phyloP scores from a whole-genome alignment of 2,888 invertebrate species.

The Entomobrya proxima region DNA sequence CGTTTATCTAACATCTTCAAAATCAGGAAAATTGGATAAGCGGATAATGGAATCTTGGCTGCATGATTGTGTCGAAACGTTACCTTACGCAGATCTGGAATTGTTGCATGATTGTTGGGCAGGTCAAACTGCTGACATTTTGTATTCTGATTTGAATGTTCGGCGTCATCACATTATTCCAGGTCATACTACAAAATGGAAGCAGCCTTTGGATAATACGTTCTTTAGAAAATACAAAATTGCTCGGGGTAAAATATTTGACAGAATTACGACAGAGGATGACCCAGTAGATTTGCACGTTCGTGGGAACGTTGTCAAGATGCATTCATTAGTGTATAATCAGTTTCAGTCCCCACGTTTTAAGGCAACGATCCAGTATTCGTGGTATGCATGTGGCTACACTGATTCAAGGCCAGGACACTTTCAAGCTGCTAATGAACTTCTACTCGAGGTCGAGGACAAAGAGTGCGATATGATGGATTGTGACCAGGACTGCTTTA shows the following conservation, averaged over 20 bases:
- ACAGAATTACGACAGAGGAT: constrained; percentile 9
- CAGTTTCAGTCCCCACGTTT: constrained; percentile 42
- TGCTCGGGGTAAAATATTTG: not conserved
- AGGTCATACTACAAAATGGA: constrained; percentile 19
- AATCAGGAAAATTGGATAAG: constrained; percentile 42
- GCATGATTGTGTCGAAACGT: not conserved
- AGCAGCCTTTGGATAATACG: constrained; percentile 47
- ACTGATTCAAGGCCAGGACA: not conserved
- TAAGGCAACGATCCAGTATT: constrained; percentile 23
- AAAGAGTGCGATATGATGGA: not conserved
- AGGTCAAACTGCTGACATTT: constrained; percentile 10
- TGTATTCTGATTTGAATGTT: not conserved
- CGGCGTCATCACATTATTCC: not conserved
- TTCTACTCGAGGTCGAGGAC: not conserved
- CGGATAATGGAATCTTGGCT: constrained; percentile 5
- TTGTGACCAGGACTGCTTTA: not conserved
- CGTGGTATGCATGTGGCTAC: constrained; percentile 48
- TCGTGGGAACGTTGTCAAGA: constrained; percentile 11
- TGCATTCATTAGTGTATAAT: constrained; percentile 41
- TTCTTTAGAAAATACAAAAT: constrained; percentile 51
- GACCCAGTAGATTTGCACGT: not conserved
- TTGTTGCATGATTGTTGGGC: constrained; percentile 44
- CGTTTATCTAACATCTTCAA: constrained; percentile 6
- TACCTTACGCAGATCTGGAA: not conserved
- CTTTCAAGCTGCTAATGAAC: not conserved